Conservation (phyloP, 2,113 vertebrate species). For the Rhinoptilus africanus region DNA sequence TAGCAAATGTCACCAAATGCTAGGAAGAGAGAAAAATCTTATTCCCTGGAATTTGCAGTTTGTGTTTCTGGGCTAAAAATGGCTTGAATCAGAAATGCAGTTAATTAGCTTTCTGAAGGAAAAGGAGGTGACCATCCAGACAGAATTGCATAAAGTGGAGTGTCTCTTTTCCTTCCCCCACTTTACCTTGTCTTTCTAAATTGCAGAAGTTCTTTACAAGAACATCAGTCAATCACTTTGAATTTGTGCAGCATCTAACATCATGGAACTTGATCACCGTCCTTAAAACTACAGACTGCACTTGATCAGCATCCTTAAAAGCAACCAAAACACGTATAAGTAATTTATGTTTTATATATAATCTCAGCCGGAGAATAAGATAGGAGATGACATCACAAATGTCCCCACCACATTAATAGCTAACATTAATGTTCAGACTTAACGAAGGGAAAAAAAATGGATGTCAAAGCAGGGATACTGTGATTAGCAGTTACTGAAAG, state of each 20-base stretch:
- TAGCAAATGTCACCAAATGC: conserved; percentile 5
- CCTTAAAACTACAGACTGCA: neutral
- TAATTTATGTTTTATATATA: neutral
- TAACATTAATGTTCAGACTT: neutral
- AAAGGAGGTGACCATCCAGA: neutral
- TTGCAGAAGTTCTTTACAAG: neutral
- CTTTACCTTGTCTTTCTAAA: neutral
- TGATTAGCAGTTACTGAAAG: neutral
- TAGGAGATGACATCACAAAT: neutral
- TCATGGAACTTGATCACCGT: neutral
- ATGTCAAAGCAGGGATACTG: neutral
- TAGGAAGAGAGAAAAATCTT: neutral
- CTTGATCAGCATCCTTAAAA: neutral
- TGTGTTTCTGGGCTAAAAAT: conserved; percentile 10
- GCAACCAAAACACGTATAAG: neutral
- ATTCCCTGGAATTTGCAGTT: neutral
- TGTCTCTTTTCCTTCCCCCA: neutral
- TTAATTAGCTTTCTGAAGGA: neutral
- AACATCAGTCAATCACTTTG: neutral
- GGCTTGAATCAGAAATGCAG: neutral
- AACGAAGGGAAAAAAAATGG: neutral
- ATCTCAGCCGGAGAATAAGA: neutral
- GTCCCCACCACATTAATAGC: neutral
- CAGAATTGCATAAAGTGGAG: neutral
- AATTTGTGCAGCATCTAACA: neutral